Conservation (phyloP, 2,797 vertebrate species). For the Dermochelys coriacea region DNA sequence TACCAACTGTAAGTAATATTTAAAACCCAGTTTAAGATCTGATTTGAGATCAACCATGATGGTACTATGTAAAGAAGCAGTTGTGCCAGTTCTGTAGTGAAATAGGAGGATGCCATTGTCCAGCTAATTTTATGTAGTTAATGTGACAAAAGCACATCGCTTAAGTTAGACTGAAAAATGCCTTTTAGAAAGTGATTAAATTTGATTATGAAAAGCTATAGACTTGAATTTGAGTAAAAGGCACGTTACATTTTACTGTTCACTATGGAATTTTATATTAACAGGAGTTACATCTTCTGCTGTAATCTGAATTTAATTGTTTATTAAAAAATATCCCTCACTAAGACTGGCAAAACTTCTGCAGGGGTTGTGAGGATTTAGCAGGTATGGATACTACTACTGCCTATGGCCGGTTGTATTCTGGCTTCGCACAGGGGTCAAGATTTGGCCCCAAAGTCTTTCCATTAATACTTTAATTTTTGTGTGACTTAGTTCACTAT, state of each 20-base stretch:
- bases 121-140: neutral
- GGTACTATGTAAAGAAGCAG: neutral
- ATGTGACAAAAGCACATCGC: neutral
- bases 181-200: neutral
- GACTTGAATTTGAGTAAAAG: neutral
- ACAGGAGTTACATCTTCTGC: neutral
- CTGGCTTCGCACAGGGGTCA: neutral
- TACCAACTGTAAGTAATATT: slow-evolving; percentile 91
- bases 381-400: neutral
- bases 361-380: neutral
- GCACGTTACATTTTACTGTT: neutral
- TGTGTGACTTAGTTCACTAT: neutral
- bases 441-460: neutral
- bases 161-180: neutral
- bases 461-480: neutral
- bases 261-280: neutral
- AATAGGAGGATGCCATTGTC: neutral
- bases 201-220: neutral
- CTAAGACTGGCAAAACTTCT: neutral
- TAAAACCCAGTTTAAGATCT: neutral
- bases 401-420: neutral
- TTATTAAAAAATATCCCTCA: neutral
- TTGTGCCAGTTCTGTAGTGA: neutral
- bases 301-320: neutral
- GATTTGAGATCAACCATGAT: neutral